Base-by-base conservation (phyloP, 2,113 vertebrate genomes). In the Xenopus laevis region DNA sequence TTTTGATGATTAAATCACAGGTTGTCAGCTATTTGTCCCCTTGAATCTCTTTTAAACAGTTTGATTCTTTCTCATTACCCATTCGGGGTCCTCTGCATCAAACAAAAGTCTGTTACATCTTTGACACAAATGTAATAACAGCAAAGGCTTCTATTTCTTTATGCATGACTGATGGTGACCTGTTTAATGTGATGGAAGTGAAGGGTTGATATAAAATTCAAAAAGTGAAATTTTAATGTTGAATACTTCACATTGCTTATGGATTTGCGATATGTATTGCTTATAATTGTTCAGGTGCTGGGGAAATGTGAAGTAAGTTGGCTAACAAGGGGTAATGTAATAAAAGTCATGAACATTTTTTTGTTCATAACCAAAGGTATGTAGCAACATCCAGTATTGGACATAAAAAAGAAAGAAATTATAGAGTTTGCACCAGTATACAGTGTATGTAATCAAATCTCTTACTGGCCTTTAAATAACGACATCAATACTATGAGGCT, bases 121-220 rank as follows among this genome's bases (percentile, higher is more conserved):
- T 47, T 70, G 67, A 77, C 74, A 77, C 74, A 69, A 70, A 77
- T 70, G 62, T 77, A 70, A 70, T 64, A 69, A 60, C 73, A 18
- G 55, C n/a, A 64, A 77, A 69, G 15, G 18, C 64, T 46, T 70
- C 45, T 55, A 13, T 20, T 27, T 17, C 67, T 59, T 69, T 46
- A 62, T 44, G 66, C 23, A 52, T 77, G 67, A 64, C 74, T 70
- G 74, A 59, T 66, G 53, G 65, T 73, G 71, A 73, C 71, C 62
- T 73, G 62, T 57, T 72, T 44, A 72, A 72, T 44, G 55, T 13
- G 55, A 20, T 55, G 40, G 20, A 47, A 53, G 57, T 55, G 16
- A n/a, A 17, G 53, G 7, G 7, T 55, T 55, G 7, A 55, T 55
- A 55, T 55, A 16, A n/a, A 55, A 55, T 55, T 1, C 17, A 55